Percentiles rank a stretch among this genome's conserved stretches.
Conservation (phyloP, 2,113 vertebrate species). For the Pelecanoides urinatrix region DNA sequence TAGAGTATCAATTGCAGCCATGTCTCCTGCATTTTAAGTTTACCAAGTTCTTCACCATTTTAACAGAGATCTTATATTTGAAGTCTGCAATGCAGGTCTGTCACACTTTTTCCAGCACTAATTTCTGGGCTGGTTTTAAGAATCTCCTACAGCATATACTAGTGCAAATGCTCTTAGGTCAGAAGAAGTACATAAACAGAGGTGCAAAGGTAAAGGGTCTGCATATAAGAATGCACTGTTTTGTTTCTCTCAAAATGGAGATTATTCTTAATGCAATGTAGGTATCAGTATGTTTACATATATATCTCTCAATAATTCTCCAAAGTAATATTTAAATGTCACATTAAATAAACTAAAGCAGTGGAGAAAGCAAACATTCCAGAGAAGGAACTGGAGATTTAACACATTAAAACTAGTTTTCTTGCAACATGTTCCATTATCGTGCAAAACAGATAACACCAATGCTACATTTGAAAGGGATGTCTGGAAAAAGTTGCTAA, state of each 20-base stretch:
- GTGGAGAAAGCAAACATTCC: not conserved
- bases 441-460: not conserved
- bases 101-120: not conserved
- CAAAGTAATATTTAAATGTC: not conserved
- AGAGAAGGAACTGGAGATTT: not conserved
- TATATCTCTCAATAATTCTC: not conserved
- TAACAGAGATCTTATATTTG: not conserved
- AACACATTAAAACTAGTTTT: not conserved
- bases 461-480: not conserved
- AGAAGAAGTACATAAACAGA: not conserved
- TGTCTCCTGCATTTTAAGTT: not conserved
- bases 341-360: not conserved
- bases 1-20: not conserved
- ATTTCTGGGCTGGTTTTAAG: not conserved
- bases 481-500: not conserved
- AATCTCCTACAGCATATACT: not conserved
- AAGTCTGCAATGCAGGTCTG: not conserved
- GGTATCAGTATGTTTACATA: not conserved
- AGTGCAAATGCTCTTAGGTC: not conserved
- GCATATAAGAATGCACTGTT: not conserved
- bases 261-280: not conserved
- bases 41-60: not conserved
- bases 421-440: not conserved
- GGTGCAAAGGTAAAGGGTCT: not conserved
- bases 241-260: not conserved